A percentile compares a stretch with the other conserved stretches of the same genome.
These are phyloP conservation scores for Rhogogaster chlorosoma DNA, from an alignment of 2,888 invertebrate species.

Conservation along the genomic window DNA sequence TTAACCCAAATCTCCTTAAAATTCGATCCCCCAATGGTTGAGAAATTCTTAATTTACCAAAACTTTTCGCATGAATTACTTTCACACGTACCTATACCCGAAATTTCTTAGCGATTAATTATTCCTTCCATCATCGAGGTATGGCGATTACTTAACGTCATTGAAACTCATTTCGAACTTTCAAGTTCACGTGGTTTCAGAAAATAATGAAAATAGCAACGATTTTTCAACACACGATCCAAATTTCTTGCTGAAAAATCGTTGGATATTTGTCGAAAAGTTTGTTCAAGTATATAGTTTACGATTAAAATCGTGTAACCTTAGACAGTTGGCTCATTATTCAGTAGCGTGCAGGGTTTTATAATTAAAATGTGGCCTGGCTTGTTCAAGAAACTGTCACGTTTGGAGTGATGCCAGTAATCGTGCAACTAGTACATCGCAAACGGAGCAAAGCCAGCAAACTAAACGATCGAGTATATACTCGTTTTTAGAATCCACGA, in stretches of 20 bases:
- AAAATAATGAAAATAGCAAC: neutral
- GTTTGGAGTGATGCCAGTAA: conserved; percentile 59
- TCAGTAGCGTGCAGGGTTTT: conserved; percentile 33
- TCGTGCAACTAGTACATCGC: conserved; percentile 40
- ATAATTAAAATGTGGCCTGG: conserved; percentile 54
- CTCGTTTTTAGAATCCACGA: neutral
- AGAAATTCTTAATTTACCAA: neutral
- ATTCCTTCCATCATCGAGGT: neutral
- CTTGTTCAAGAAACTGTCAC: conserved; percentile 61
- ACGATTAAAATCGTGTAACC: conserved; percentile 25
- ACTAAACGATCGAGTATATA: conserved; percentile 41
- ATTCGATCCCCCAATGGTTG: neutral
- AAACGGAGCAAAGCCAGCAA: neutral
- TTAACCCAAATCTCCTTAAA: conserved; percentile 13
- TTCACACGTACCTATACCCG: neutral
- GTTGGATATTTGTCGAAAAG: neutral
- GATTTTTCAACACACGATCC: neutral
- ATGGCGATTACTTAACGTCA: neutral
- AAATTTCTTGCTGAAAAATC: neutral
- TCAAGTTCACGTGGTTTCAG: neutral
- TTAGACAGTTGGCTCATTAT: conserved; percentile 19
- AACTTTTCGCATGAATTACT: neutral
- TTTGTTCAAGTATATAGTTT: neutral
- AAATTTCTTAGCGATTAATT: neutral
- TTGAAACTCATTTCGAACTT: neutral